Base-by-base conservation (phyloP, 2,888 invertebrate genomes). In the Lasioglossum oenotherae region DNA sequence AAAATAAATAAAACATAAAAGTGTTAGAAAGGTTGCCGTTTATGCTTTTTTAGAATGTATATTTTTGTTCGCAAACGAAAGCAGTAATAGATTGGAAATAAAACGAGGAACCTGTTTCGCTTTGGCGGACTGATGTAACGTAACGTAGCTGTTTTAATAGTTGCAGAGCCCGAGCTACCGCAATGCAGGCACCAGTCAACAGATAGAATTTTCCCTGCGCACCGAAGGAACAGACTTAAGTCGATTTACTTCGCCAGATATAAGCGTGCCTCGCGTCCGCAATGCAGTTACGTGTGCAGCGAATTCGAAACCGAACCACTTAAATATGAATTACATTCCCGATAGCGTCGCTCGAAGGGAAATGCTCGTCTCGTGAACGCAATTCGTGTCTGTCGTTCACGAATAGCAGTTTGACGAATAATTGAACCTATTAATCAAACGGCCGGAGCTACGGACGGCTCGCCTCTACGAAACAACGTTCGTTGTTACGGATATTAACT, bases 141-240 rank as follows among this genome's bases (percentile, higher is more conserved):
- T 35, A 67, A 73, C 31, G 44, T 44, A 23, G 74, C 44, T n/a
- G n/a, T 49, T 38, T 72, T 74, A 79, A 75, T 75, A 85, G 75
- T 44, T 84, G 57, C 84, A 77, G 67, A 23, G 73, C 74, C 74
- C 27, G 71, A 71, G 78, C 27, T 85, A 57, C 85, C 85, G 85
- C 85, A 85, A 92, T 92, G 92, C 92, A 91, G 92, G 83, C 86
- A 84, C 67, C 87, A 75, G 79, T 78, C 80, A 84, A 82, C 82
- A 75, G 76, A 79, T 75, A 41, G 76, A 84, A 89, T 87, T 87
- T 89, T 84, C 80, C 82, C 79, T 80, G 46, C 75, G 73, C 87
- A 35, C n/a, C 81, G 57, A 80, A 44, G 71, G 75, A 78, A 76
- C 88, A 89, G 74, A 78, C 84, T 80, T 88, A 49, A 84, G 84